These are phyloP conservation scores for Auanema freiburgensis DNA, from an alignment of 2,888 invertebrate species.

Conservation along the genomic window DNA sequence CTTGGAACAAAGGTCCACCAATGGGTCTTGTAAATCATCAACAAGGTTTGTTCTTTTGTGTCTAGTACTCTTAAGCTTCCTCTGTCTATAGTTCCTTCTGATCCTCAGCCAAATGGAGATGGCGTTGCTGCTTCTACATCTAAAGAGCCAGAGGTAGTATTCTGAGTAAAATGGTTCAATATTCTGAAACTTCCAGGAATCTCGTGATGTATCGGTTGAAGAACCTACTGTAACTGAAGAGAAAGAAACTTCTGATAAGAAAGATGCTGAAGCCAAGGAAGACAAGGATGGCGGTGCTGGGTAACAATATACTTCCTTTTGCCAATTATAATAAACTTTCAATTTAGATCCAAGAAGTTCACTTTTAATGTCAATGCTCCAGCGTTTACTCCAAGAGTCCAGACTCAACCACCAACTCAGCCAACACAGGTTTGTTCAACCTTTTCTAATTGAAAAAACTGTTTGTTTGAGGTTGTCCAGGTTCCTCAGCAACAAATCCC, in stretches of 20 bases:
- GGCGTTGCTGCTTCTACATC: too few species aligned
- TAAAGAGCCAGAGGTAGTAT: not conserved
- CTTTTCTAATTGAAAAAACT: not conserved
- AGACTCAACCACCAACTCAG: constrained; percentile 29
- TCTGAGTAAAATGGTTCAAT: not conserved
- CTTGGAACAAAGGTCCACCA: constrained; percentile 43
- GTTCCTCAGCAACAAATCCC: too few species aligned
- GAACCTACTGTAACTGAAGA: constrained; percentile 5
- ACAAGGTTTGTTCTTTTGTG: constrained; percentile 9
- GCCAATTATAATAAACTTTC: not conserved
- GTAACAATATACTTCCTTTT: not conserved
- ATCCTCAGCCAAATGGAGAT: constrained; percentile 5
- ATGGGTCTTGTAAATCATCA: constrained; percentile 17
- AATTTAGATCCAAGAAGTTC: constrained; percentile 25
- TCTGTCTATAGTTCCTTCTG: constrained; percentile 7
- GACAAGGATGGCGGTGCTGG: not conserved
- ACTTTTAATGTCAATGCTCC: constrained; percentile 50
- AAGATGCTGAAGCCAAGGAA: constrained; percentile 4
- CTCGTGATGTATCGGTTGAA: too few species aligned
- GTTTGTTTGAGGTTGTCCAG: not conserved
- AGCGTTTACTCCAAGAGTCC: constrained; percentile 38
- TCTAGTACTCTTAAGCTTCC: not conserved
- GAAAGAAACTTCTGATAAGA: constrained; percentile 2
- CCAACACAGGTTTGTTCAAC: constrained; percentile 16
- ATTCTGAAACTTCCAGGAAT: not conserved